Base-by-base conservation (phyloP, 2,888 invertebrate genomes). In the Chrysotoxum bicinctum region DNA sequence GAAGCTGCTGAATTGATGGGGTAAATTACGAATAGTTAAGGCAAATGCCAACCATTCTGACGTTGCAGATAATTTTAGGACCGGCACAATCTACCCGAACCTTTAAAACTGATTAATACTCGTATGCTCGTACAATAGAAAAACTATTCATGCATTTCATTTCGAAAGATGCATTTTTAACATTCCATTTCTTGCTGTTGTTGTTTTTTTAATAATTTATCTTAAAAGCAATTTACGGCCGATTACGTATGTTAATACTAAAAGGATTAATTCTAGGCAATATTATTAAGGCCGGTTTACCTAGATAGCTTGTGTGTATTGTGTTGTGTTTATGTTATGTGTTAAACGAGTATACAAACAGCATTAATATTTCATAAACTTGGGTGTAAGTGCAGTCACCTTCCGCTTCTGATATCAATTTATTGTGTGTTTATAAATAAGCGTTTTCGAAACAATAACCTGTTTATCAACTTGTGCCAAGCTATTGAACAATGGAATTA, bases 401-500 rank as follows among this genome's bases (percentile, higher is more conserved):
- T 50, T 50, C 19, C 26, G 64, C 21, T 50, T 35, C 21, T 35
- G 66, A 66, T 50, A 66, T 66, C 48, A 66, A 66, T 64, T 64
- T 45, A 64, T 66, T 50, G 66, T 66, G 21, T 64, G 32, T 48
- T 23, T 50, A 69, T 43, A 69, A 69, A 54, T 69, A 54, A 52
- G 26, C 54, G 69, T 54, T 64, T 30, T 69, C 40, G 69, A 69
- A 69, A 69, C 69, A 68, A 68, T 68, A 37, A 52, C 35, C 50
- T 69, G 54, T 69, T 69, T 69, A 54, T 54, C 54, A 54, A 54
- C 30, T 37, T 56, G 12, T 52, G 52, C 37, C 69, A 80, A 74
- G 37, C 68, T 50, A 43, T 48, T 62, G 60, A 70, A 83, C 78
- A 83, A 78, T 83, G 69, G 78, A 78, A 78, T 78, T 74, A 78